Conservation (phyloP, 2,113 vertebrate species). For the Ahaetulla prasina region DNA sequence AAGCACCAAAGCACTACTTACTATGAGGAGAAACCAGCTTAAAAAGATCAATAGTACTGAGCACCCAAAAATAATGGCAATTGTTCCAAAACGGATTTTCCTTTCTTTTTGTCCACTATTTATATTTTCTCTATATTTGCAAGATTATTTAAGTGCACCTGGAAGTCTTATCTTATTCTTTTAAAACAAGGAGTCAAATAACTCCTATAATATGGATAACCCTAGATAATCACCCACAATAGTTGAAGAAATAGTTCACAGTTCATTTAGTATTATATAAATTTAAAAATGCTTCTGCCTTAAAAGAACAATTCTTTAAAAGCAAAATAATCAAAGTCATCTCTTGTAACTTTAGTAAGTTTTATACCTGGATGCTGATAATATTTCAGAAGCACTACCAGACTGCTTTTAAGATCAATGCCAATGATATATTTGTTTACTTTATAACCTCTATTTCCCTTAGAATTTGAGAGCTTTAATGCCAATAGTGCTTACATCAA, state of each 20-base stretch:
- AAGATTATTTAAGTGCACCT: neutral
- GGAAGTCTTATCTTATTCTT: conserved; percentile 30
- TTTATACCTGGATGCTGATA: conserved; percentile 51
- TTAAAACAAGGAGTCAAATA: conserved; percentile 24
- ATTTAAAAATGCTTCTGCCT: conserved; percentile 37
- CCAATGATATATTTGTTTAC: conserved; percentile 65
- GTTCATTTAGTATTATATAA: conserved; percentile 51
- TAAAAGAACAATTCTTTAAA: conserved; percentile 50
- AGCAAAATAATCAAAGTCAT: conserved; percentile 57
- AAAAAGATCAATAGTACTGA: neutral
- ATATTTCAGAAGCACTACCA: conserved; percentile 55
- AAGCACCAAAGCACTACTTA: neutral
- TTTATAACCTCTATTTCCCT: conserved; percentile 53
- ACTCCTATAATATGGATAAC: conserved; percentile 43
- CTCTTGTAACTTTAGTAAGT: conserved; percentile 46
- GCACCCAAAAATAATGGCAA: neutral
- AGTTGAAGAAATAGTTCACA: conserved; percentile 13
- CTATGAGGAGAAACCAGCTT: neutral
- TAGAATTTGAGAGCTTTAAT: conserved; percentile 53
- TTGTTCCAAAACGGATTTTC: neutral
- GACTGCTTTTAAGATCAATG: conserved; percentile 56
- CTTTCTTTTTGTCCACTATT: neutral
- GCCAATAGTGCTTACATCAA: conserved; percentile 41
- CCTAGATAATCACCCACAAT: conserved; percentile 26
- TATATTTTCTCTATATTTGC: neutral